Evolutionary conservation across 2,113 vertebrate genomes (phyloP).

Genomic region (Colistium nudipinnis): DNA sequence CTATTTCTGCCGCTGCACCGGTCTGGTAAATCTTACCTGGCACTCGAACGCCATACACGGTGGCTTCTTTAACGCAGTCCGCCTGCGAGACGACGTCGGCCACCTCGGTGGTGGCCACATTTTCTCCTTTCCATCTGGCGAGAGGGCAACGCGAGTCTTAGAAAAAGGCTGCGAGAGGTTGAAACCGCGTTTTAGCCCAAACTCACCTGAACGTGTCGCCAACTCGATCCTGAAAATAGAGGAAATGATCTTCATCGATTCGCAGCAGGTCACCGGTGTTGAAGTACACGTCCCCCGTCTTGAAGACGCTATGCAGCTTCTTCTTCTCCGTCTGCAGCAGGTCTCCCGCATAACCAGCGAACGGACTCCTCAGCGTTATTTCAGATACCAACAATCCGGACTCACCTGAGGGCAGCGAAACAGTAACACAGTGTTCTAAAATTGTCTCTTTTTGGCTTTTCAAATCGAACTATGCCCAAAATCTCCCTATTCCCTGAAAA

Average conservation of each 20-base stretch:
- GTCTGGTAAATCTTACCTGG: slow-evolving; percentile 74
- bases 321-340: slow-evolving; percentile 85
- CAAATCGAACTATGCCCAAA: not conserved
- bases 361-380: slow-evolving; percentile 78
- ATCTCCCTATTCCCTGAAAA: not conserved
- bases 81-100: slow-evolving; percentile 71
- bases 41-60: slow-evolving; percentile 86
- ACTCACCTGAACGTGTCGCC: slow-evolving; percentile 89
- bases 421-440: not conserved
- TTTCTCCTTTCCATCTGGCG: slow-evolving; percentile 91
- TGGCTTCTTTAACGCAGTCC: slow-evolving; percentile 84
- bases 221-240: slow-evolving; percentile 87
- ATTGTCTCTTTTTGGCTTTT: not conserved
- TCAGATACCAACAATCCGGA: slow-evolving; percentile 82
- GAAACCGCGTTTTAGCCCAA: not conserved
- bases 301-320: slow-evolving; percentile 82
- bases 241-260: slow-evolving; percentile 79
- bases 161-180: fast-evolving
- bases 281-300: slow-evolving; percentile 86
- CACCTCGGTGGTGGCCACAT: slow-evolving; percentile 89
- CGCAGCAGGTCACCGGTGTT: slow-evolving; percentile 86
- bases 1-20: not conserved
- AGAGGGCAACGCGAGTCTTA: not conserved
- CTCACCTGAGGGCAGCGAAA: slow-evolving; percentile 80
- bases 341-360: slow-evolving; percentile 82